These are phyloP conservation scores for Dynastes grantii DNA, from an alignment of 2,888 invertebrate genomes.

Conservation along the genomic window DNA sequence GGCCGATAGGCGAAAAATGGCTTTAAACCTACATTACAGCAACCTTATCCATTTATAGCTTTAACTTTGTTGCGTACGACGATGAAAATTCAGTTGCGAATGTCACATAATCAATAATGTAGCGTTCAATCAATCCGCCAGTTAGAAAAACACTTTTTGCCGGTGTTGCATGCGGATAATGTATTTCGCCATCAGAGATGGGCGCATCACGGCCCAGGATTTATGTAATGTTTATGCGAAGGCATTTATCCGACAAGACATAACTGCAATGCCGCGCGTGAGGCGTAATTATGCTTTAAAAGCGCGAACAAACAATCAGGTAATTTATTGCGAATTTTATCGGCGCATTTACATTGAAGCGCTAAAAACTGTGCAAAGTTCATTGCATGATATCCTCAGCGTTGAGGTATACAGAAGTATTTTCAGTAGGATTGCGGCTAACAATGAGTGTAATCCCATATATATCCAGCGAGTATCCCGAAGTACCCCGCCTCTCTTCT, in stretches of 20 bases:
- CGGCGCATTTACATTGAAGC: not conserved
- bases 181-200: conserved; percentile 20
- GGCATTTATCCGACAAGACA: conserved; percentile 3
- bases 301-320: conserved; percentile 34
- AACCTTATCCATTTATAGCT: too few relatives aligned
- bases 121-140: not conserved
- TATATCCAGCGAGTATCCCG: too few relatives aligned
- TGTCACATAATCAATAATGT: conserved; percentile 13
- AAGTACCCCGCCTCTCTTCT: too few relatives aligned
- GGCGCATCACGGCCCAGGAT: not conserved
- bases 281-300: conserved; percentile 36
- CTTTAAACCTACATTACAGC: too few relatives aligned
- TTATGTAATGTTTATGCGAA: conserved; percentile 29
- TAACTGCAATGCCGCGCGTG: conserved; percentile 17
- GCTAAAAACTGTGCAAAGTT: conserved; percentile 11
- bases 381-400: not conserved
- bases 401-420: too few relatives aligned
- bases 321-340: conserved; percentile 35
- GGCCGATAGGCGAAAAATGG: too few relatives aligned
- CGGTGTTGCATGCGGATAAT: not conserved
- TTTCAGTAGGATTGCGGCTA: too few relatives aligned
- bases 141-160: conserved; percentile 6
- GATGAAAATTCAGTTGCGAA: not conserved
- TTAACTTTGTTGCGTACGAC: not conserved
- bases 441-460: too few relatives aligned